Conservation (phyloP, 1,140 invertebrate species). For the Theocolax elegans region DNA sequence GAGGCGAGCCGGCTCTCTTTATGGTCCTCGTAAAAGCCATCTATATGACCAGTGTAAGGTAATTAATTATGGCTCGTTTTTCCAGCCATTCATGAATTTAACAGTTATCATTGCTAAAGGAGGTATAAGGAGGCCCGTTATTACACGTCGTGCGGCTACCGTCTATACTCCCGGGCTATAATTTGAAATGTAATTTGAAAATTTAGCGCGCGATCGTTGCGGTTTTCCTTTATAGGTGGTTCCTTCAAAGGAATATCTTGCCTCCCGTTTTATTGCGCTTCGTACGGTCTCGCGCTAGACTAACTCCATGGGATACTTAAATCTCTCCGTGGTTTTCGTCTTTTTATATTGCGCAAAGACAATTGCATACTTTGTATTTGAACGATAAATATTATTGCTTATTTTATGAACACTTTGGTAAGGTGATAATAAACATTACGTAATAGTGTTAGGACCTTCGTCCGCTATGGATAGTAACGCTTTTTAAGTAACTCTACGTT, state of each 20-base stretch:
- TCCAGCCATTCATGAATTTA: slow-evolving; percentile 5
- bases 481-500: too few relatives aligned
- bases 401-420: neutral
- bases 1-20: too few relatives aligned
- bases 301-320: neutral
- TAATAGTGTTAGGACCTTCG: too few relatives aligned
- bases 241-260: slow-evolving; percentile 1
- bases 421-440: too few relatives aligned
- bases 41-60: neutral
- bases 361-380: neutral
- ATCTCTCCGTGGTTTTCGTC: neutral
- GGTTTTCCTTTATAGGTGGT: neutral
- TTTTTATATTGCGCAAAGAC: neutral
- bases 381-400: neutral
- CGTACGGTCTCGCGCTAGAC: neutral
- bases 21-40: neutral
- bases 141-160: slow-evolving; percentile 5
- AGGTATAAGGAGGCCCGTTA: neutral
- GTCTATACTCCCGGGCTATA: neutral
- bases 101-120: neutral
- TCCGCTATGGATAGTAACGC: too few relatives aligned
- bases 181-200: slow-evolving; percentile 15
- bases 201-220: slow-evolving; percentile 8
- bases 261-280: neutral
- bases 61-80: slow-evolving; percentile 23